Evolutionary conservation across 92 coral and sea anemone species (phyloP).

Genomic region (Galaxea fascicularis): DNA sequence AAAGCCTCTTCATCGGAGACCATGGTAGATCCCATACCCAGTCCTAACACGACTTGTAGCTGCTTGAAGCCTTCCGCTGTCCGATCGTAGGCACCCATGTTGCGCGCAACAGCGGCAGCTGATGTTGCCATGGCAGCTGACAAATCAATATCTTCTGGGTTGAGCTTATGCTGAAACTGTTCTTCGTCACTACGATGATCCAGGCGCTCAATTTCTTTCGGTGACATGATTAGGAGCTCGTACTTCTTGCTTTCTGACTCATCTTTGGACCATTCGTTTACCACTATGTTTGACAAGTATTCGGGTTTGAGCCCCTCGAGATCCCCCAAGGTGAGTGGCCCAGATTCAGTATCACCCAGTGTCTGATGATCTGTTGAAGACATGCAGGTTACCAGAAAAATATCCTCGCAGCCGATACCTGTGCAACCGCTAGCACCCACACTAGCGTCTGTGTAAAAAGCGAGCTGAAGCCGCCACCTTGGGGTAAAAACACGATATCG

Average conservation of each 20-base stretch:
- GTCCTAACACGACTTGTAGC: constrained; percentile 78
- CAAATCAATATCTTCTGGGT: constrained; percentile 76
- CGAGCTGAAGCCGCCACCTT: constrained; percentile 73
- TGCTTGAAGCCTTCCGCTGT: constrained; percentile 64
- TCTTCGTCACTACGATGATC: constrained; percentile 62
- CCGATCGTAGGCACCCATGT: constrained; percentile 76
- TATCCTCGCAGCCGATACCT: constrained; percentile 62
- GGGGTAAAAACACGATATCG: background rate
- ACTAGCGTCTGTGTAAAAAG: constrained; percentile 59
- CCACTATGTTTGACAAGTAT: constrained; percentile 66
- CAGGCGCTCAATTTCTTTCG: constrained; percentile 71
- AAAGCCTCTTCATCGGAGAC: constrained; percentile 58
- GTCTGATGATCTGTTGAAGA: constrained; percentile 13
- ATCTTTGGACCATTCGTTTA: constrained; percentile 65
- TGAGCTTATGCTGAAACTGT: constrained; percentile 72
- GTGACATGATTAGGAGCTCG: constrained; percentile 76
- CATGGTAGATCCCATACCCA: constrained; percentile 76
- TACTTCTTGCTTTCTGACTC: constrained; percentile 10
- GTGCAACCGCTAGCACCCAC: constrained; percentile 51
- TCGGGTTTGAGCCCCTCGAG: constrained; percentile 47
- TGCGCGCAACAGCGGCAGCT: constrained; percentile 80
- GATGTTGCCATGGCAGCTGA: constrained; percentile 96
- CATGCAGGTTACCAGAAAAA: constrained; percentile 34
- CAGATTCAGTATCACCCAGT: background rate
- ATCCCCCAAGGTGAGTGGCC: constrained; percentile 44